Base-by-base conservation (phyloP, 2,888 invertebrate genomes). In the Hypolimnas misippus region DNA sequence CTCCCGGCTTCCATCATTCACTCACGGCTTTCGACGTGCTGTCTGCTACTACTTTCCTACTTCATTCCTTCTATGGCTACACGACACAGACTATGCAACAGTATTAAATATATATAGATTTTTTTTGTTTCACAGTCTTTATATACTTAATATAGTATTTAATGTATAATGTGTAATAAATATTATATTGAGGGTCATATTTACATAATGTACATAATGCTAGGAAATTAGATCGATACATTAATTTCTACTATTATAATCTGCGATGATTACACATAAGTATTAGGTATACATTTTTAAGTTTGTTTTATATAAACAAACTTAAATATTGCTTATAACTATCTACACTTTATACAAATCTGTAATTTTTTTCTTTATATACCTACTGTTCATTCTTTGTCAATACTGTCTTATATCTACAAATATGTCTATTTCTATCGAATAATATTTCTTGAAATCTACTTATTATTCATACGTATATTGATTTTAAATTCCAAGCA, bases 21-120 rank as follows among this genome's bases (percentile, higher is more conserved):
- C 79, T 75, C 76, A 69, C 79, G 69, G 86, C 83, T 84, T 85
- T 77, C 69, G 67, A 77, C 78, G 77, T 79, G 63, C 61, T 60
- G 14, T 63, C 56, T 65, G 12, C 40, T 62, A 44, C 35, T 44
- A 46, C 44, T 21, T 12, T 21, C 19, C n/a, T 46, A 19, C 46
- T 40, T 38, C 10, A 14, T 33, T 31, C 2, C 17, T 56, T 61
- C 16, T 38, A 29, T 29, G 29, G 21, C 25, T 50, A 54, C 21
- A n/a, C 10, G 14, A 17, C 25, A 44, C 19, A 33, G 16, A 31
- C 25, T 49, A 25, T 19, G 8, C 19, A 50, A 40, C 5, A 25
- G 46, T 46, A 12, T 25, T 21, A 4, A 21, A 21, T 46, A 2
- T 46, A 12, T 1, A n/a, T n/a, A n/a, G 7, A 21, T 6, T 21